phyloP scores from a whole-genome alignment of 2,797 vertebrate species.

The Gymnodraco acuticeps region DNA sequence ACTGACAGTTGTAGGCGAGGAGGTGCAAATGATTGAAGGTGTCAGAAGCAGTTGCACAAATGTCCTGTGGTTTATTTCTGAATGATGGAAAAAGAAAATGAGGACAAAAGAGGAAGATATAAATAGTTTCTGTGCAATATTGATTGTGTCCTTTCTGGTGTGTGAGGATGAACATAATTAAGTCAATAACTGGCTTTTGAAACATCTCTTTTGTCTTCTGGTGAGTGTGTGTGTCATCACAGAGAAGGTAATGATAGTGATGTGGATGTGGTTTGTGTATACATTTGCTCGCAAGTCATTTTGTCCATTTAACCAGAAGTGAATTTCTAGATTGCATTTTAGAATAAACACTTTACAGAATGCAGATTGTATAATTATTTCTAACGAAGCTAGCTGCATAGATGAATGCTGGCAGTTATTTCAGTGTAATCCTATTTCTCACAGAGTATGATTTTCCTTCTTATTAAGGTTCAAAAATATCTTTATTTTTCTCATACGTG shows the following conservation, averaged over 20 bases:
- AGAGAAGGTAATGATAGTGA: background rate
- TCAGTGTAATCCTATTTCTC: too few species aligned
- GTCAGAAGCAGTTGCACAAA: slow-evolving; percentile 36
- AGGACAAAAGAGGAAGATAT: background rate
- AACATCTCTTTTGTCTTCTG: too few species aligned
- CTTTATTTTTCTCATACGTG: too few species aligned
- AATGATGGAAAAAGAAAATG: background rate
- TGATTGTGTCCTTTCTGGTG: too few species aligned
- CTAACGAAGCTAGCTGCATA: background rate
- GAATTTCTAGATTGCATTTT: background rate
- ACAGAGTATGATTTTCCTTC: too few species aligned
- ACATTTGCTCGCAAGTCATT: too few species aligned
- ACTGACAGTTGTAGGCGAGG: slow-evolving; percentile 16
- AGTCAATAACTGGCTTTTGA: too few species aligned
- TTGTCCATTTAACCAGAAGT: background rate
- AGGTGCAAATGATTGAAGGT: slow-evolving; percentile 57
- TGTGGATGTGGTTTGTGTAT: background rate
- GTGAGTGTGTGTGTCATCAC: background rate
- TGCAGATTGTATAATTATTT: too few species aligned
- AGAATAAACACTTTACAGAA: background rate
- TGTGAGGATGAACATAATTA: too few species aligned
- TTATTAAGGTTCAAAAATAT: too few species aligned
- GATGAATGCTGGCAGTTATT: too few species aligned
- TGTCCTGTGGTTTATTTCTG: background rate
- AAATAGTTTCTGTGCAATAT: too few species aligned